phyloP scores from a whole-genome alignment of 2,797 vertebrate genomes.

The Phalanger gymnotis region DNA sequence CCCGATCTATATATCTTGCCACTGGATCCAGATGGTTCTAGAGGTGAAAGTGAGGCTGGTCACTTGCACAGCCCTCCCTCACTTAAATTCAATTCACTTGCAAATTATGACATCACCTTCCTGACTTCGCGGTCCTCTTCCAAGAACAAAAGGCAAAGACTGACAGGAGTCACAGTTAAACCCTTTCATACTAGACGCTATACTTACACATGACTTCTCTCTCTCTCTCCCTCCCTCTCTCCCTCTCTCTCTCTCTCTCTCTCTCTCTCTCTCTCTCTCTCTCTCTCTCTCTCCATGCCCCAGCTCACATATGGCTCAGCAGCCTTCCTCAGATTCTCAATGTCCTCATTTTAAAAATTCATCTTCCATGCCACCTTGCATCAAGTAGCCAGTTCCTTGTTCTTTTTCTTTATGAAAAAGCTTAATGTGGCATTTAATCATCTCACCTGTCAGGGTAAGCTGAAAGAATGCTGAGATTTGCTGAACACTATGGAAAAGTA shows the following conservation, averaged over 20 bases:
- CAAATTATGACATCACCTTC: too few relatives aligned
- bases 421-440: background rate
- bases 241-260: fast-evolving
- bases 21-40: background rate
- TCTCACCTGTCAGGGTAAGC: background rate
- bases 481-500: slow-evolving; percentile 23
- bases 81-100: too few relatives aligned
- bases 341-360: background rate
- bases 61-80: background rate
- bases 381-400: background rate
- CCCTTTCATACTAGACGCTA: background rate
- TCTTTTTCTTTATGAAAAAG: slow-evolving; percentile 40
- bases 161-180: background rate
- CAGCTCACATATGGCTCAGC: background rate
- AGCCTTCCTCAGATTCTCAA: background rate
- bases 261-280: fast-evolving
- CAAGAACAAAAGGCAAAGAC: background rate
- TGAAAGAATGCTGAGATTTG: background rate
- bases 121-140: background rate
- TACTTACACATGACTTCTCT: background rate
- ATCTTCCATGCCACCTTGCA: background rate
- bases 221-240: too few relatives aligned
- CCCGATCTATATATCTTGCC: background rate
- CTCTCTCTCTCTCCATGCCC: background rate
- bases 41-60: background rate